phyloP scores from a whole-genome alignment of 2,113 vertebrate genomes.

The Numida meleagris region DNA sequence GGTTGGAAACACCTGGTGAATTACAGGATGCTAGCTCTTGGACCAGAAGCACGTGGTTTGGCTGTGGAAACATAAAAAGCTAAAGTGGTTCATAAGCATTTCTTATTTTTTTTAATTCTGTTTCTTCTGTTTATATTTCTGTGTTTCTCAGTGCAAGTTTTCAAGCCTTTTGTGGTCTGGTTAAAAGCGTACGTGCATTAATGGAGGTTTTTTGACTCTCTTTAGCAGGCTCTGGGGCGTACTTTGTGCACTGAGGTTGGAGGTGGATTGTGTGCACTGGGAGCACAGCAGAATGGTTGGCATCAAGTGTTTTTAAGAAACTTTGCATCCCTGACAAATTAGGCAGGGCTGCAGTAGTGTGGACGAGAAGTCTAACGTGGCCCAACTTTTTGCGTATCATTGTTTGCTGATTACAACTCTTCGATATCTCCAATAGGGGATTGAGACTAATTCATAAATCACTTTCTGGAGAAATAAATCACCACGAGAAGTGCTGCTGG shows the following conservation, averaged over 20 bases:
- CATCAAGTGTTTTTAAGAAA: background rate
- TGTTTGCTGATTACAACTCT: background rate
- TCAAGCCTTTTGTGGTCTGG: background rate
- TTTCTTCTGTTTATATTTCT: background rate
- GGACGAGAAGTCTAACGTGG: fast-evolving
- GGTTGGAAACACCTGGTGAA: fast-evolving
- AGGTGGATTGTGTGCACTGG: background rate
- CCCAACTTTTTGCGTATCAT: background rate
- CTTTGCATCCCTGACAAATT: background rate
- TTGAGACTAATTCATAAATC: background rate
- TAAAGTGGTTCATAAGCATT: background rate
- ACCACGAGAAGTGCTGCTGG: fast-evolving
- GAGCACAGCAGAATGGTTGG: fast-evolving
- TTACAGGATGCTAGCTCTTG: background rate
- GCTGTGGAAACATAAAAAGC: background rate
- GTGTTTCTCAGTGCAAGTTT: background rate
- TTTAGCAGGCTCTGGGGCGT: background rate
- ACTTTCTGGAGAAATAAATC: background rate
- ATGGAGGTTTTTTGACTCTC: background rate
- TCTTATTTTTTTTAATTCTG: background rate
- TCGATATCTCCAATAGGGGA: background rate
- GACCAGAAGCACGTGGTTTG: background rate
- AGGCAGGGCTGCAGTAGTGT: background rate
- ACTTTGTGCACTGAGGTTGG: background rate
- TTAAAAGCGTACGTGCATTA: background rate